Percentiles rank a stretch among this genome's conserved stretches.
Evolutionary conservation across 2,888 invertebrate genomes (phyloP).

Genomic region (Galeopsomyia nigrocyanea): DNA sequence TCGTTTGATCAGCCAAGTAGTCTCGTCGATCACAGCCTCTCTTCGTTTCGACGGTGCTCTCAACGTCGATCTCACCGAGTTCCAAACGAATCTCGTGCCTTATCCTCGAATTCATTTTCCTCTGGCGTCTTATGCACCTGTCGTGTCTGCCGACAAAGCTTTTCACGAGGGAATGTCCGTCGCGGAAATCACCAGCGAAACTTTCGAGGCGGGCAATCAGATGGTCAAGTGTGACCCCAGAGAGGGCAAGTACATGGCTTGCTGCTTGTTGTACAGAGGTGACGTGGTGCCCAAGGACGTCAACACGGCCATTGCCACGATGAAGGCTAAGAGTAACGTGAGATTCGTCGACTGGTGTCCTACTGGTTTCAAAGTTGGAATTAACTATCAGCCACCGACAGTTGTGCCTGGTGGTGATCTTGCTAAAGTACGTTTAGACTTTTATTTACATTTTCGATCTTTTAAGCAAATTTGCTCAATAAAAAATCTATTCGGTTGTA

Average conservation of each 20-base stretch:
- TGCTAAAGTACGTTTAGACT: conserved; percentile 56
- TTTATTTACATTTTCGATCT: neutral
- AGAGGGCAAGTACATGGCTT: conserved; percentile 90
- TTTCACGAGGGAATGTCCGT: conserved; percentile 84
- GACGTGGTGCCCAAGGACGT: conserved; percentile 93
- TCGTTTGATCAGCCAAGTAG: conserved; percentile 82
- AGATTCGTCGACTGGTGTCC: conserved; percentile 97
- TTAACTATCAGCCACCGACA: conserved; percentile 69
- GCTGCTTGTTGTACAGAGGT: conserved; percentile 87
- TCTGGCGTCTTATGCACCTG: conserved; percentile 79
- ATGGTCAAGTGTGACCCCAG: conserved; percentile 92
- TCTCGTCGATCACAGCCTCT: conserved; percentile 73
- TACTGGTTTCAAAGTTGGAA: conserved; percentile 87
- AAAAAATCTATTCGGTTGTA: conserved; percentile 39
- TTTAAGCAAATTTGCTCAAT: neutral
- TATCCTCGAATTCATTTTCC: conserved; percentile 78
- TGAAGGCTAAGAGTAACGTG: conserved; percentile 83
- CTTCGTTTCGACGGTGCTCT: conserved; percentile 76
- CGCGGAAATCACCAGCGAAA: conserved; percentile 86
- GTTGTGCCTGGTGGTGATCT: conserved; percentile 64
- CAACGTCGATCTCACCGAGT: conserved; percentile 92
- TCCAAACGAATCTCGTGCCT: conserved; percentile 85
- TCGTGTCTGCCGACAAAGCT: conserved; percentile 80
- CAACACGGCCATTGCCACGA: conserved; percentile 84
- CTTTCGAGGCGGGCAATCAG: conserved; percentile 91